Evolutionary conservation across 2,113 vertebrate species (phyloP).

Genomic region (Forbesichthys agassizii): DNA sequence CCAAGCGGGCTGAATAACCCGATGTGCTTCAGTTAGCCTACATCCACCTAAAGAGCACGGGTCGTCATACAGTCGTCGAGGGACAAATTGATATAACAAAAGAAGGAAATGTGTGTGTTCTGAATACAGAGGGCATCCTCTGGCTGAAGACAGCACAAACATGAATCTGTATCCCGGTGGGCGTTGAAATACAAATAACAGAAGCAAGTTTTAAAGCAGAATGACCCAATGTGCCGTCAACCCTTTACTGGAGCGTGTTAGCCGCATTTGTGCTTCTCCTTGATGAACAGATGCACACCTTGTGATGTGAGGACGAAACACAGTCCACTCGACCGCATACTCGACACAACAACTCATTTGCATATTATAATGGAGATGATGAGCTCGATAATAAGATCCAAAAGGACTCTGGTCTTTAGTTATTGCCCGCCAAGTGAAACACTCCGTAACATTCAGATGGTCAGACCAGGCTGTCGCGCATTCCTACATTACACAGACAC

Average conservation of each 20-base stretch:
- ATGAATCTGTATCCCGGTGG: background rate
- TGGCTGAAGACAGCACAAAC: background rate
- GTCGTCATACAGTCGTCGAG: too few species aligned
- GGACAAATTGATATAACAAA: too few species aligned
- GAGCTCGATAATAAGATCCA: constrained; percentile 8
- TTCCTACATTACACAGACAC: too few species aligned
- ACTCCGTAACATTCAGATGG: constrained; percentile 30
- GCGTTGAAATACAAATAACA: constrained; percentile 8
- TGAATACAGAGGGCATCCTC: too few species aligned
- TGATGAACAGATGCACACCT: constrained; percentile 22
- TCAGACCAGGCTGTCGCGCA: too few species aligned
- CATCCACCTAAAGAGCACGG: too few species aligned
- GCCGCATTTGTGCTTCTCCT: constrained; percentile 48
- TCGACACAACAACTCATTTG: constrained; percentile 31
- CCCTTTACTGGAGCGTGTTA: background rate
- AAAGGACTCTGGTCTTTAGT: background rate
- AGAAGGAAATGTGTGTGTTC: too few species aligned
- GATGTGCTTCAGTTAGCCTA: too few species aligned
- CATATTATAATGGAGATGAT: constrained; percentile 29
- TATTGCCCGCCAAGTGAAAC: background rate
- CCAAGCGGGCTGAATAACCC: too few species aligned
- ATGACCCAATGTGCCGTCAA: constrained; percentile 23
- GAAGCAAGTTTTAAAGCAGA: constrained; percentile 40
- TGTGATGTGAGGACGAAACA: constrained; percentile 16
- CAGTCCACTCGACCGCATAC: constrained; percentile 16